phyloP scores from a whole-genome alignment of 2,797 vertebrate genomes.

The Tragelaphus oryx region DNA sequence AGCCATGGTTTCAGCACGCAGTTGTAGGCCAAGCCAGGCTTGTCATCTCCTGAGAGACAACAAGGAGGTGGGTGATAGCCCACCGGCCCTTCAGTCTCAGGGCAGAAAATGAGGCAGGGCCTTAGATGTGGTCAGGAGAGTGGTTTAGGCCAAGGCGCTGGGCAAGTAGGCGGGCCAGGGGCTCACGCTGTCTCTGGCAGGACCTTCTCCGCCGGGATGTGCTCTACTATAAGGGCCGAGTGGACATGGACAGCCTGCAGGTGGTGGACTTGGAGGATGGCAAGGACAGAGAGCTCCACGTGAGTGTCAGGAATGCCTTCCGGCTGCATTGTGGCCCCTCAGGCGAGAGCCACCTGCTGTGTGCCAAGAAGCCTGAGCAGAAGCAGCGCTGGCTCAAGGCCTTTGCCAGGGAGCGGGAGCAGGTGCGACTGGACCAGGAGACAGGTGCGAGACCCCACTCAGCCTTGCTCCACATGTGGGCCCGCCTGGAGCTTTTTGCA shows the following conservation, averaged over 20 bases:
- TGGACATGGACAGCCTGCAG: conserved; percentile 93
- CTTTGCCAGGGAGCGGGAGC: conserved; percentile 90
- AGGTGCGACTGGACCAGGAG: conserved; percentile 92
- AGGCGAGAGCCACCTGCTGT: conserved; percentile 90
- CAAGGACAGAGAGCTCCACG: conserved; percentile 93
- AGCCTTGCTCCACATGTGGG: background rate
- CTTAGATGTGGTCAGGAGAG: background rate
- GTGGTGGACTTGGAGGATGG: conserved; percentile 92
- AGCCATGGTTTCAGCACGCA: background rate
- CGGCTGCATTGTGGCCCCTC: conserved; percentile 84
- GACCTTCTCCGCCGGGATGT: conserved; percentile 94
- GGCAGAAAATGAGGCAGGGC: background rate
- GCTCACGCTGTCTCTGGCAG: conserved; percentile 76
- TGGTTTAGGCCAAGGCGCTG: background rate
- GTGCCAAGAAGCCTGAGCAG: conserved; percentile 93
- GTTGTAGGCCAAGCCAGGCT: background rate
- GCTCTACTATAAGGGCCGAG: conserved; percentile 94
- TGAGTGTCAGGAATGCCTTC: conserved; percentile 92
- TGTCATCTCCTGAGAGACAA: background rate
- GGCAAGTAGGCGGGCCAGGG: background rate
- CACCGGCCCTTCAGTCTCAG: background rate
- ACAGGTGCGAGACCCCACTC: conserved; percentile 83
- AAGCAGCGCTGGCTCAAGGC: conserved; percentile 95
- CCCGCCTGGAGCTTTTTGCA: background rate
- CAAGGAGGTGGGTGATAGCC: background rate